Evolutionary conservation across 2,797 vertebrate genomes (phyloP), one percentile per base, ranked within the genome.

Genomic region (Spinibarbus caldwelli): DNA sequence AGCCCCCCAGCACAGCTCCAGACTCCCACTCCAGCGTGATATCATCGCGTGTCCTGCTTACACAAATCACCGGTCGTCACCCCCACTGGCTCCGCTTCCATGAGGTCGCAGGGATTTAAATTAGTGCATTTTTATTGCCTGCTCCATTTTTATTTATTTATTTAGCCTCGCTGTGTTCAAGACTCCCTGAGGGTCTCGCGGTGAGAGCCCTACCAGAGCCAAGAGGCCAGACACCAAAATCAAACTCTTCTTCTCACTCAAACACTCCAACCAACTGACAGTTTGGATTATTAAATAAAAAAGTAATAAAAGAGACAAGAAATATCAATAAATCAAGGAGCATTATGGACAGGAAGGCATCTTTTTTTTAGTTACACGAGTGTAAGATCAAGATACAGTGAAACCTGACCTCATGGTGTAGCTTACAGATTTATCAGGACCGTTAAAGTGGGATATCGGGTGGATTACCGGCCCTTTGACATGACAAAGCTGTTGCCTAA

Each of bases 401-500:
- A 92, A 93, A 93, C 82, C 87, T 90, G 92, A 94, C 90, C 88
- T 90, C 77, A 73, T 73, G 84, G 88, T 92, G 88, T 87, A 89
- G 91, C 86, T 26, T 85, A 67, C 83, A 93, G 93, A 95, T 95
- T 95, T 94, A 94, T 94, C 92, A 93, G 90, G 87, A 91, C 88
- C 90, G 91, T 93, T 93, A 94, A 92, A 93, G 92, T 90, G 92
- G 92, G 90, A 92, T 93, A 93, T 93, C 91, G 93, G 92, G 76
- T 92, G 93, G 93, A 94, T 95, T 95, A 95, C 92, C 90, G 67
- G 90, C 89, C 87, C 85, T 89, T 90, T 94, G 93, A 94, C 93
- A 93, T 94, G 93, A 94, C 94, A 94, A 94, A 95, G 94, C 93
- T 92, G 86, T 93, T 86, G 86, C 90, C 92, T 93, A 94, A 93